Evolutionary conservation across 2,113 vertebrate species (phyloP).

Genomic region (Myanophis thanlyinensis): DNA sequence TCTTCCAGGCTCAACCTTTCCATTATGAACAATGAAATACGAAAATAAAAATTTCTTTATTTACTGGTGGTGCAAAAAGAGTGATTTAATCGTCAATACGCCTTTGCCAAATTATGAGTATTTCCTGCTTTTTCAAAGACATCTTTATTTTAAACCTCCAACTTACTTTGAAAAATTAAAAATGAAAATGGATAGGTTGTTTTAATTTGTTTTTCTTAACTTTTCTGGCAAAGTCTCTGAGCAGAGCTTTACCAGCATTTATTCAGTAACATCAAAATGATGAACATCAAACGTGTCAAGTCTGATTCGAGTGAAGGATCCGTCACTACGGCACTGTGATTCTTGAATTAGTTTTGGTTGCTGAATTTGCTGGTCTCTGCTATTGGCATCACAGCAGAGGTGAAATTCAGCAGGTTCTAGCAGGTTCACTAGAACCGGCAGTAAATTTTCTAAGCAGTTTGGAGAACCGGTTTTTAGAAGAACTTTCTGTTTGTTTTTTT

Average conservation of each 20-base stretch:
- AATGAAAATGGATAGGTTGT: background rate
- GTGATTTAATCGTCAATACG: background rate
- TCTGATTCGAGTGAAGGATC: background rate
- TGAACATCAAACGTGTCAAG: background rate
- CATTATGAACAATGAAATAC: background rate
- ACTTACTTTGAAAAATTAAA: background rate
- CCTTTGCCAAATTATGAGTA: background rate
- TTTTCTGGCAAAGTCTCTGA: background rate
- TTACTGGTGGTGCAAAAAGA: background rate
- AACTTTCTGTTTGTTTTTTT: no score
- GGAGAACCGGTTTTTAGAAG: no score
- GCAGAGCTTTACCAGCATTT: background rate
- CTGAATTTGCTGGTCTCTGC: background rate
- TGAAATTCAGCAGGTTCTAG: no score
- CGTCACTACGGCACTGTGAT: background rate
- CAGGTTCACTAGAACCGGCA: no score
- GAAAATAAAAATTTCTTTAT: background rate
- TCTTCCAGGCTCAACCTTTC: background rate
- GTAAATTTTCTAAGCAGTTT: no score
- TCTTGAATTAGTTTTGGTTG: background rate
- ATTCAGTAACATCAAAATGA: background rate
- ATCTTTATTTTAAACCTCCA: background rate
- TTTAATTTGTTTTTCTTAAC: accelerated
- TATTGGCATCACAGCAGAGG: background rate
- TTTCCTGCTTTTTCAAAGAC: background rate